Evolutionary conservation across 2,797 vertebrate genomes (phyloP).

Genomic region (Sciaenops ocellatus): DNA sequence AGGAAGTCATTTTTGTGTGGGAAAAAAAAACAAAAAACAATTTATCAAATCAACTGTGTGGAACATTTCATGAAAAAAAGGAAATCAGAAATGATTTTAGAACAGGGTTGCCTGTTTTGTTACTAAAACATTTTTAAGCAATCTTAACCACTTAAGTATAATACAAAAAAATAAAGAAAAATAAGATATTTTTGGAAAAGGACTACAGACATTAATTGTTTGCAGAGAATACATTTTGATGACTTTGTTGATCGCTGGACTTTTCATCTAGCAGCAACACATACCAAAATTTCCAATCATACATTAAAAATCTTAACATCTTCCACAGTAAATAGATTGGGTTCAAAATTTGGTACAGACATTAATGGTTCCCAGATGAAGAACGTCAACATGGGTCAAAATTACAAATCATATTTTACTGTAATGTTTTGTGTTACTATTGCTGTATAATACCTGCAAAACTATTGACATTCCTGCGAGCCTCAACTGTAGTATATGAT

Average conservation of each 20-base stretch:
- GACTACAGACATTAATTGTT: too few species aligned
- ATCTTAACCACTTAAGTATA: too few species aligned
- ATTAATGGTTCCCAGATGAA: not conserved
- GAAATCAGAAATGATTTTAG: not conserved
- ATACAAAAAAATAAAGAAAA: too few species aligned
- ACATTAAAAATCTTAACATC: not conserved
- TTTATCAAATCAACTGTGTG: not conserved
- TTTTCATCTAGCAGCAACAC: not conserved
- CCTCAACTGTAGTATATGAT: too few species aligned
- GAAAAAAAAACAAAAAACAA: not conserved
- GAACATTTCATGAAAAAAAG: not conserved
- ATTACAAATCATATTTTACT: too few species aligned
- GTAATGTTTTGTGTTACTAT: too few species aligned
- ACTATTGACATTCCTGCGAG: too few species aligned
- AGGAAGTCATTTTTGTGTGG: not conserved
- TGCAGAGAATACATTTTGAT: not conserved
- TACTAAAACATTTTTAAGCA: too few species aligned
- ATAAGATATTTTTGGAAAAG: too few species aligned
- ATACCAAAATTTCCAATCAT: not conserved
- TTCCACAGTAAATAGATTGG: not conserved
- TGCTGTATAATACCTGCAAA: too few species aligned
- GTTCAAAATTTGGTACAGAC: not conserved
- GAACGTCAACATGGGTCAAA: too few species aligned
- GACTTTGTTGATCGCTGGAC: not conserved
- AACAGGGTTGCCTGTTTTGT: too few species aligned